A percentile compares a stretch with the other conserved stretches of the same genome.
phyloP scores from a whole-genome alignment of 2,797 vertebrate genomes.

The Setipinna tenuifilis region DNA sequence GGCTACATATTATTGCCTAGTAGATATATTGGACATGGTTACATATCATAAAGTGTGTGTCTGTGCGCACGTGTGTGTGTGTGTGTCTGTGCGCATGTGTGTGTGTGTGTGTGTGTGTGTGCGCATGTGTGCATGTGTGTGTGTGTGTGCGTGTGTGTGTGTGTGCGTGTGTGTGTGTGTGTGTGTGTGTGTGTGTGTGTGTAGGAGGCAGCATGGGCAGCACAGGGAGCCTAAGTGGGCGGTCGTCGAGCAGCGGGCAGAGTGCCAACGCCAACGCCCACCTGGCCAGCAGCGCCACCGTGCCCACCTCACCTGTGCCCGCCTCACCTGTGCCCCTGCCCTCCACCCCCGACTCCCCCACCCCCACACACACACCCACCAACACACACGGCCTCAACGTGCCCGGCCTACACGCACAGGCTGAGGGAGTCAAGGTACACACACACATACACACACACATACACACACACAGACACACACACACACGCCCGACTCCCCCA shows the following conservation, averaged over 20 bases:
- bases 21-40: no score
- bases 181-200: constrained; percentile 77
- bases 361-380: constrained; percentile 28
- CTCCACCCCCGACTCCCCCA: constrained; percentile 40
- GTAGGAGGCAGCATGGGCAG: constrained; percentile 88
- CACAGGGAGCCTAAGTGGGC: constrained; percentile 79
- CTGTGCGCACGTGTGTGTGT: neutral
- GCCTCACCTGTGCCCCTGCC: constrained; percentile 41
- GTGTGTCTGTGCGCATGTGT: neutral
- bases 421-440: constrained; percentile 89
- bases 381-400: constrained; percentile 81
- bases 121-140: neutral
- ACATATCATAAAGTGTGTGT: no score
- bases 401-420: constrained; percentile 85
- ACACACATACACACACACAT: neutral
- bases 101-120: neutral
- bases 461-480: no score
- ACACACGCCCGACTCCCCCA: no score
- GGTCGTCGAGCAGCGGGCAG: constrained; percentile 78
- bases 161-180: neutral
- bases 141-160: neutral
- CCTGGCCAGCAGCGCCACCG: constrained; percentile 46
- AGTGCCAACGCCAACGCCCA: constrained; percentile 63
- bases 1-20: no score
- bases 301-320: constrained; percentile 68